Percentiles rank a stretch among this genome's conserved stretches.
Evolutionary conservation across 2,888 invertebrate genomes (phyloP).

Genomic region (Hirtodrosophila confusa): DNA sequence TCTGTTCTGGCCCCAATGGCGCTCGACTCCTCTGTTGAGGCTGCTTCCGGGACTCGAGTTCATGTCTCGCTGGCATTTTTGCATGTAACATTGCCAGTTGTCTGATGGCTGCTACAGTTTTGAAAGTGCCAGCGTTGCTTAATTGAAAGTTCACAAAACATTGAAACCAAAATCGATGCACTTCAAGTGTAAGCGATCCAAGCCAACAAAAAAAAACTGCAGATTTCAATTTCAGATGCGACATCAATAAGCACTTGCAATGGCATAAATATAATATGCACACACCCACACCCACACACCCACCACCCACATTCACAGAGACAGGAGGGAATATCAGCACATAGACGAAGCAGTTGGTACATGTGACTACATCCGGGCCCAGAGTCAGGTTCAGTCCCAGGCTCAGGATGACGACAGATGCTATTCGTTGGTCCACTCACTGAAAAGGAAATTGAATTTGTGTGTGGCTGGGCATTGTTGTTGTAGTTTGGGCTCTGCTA

Average conservation of each 20-base stretch:
- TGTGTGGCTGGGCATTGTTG: constrained; percentile 17
- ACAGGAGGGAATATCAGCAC: constrained; percentile 8
- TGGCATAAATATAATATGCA: constrained; percentile 74
- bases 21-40: neutral
- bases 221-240: constrained; percentile 80
- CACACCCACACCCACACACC: constrained; percentile 16
- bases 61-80: constrained; percentile 20
- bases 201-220: constrained; percentile 22
- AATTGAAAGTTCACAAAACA: constrained; percentile 65
- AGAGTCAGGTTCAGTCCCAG: constrained; percentile 25
- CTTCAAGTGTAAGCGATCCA: constrained; percentile 45
- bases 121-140: constrained; percentile 59
- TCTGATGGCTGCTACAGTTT: constrained; percentile 16
- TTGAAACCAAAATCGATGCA: constrained; percentile 40
- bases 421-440: constrained; percentile 45
- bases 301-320: neutral
- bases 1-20: constrained; percentile 14
- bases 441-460: constrained; percentile 76
- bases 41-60: neutral
- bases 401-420: constrained; percentile 35
- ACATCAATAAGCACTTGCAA: constrained; percentile 79
- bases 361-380: constrained; percentile 11
- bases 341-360: constrained; percentile 10
- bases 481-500: constrained; percentile 15
- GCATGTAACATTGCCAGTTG: constrained; percentile 28